Conservation (phyloP, 2,888 invertebrate species). For the Epistrophella euchroma region DNA sequence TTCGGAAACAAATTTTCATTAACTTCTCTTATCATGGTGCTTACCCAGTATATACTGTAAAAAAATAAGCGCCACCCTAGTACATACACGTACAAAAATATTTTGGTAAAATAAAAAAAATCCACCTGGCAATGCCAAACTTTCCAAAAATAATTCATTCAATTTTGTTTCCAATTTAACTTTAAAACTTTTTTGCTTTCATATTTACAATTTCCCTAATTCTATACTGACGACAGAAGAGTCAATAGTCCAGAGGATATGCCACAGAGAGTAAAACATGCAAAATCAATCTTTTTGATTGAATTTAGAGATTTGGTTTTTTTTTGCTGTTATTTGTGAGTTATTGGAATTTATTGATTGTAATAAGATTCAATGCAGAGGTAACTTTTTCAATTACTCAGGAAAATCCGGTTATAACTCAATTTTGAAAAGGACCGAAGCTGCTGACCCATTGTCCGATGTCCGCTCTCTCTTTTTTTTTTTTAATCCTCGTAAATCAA, state of each 20-base stretch:
- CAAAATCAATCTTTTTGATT: constrained; percentile 48
- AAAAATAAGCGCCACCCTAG: too few species aligned
- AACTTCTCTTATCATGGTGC: too few species aligned
- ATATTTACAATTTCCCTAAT: constrained; percentile 24
- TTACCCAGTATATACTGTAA: too few species aligned
- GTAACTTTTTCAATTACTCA: constrained; percentile 38
- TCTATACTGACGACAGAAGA: background rate
- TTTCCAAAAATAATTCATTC: constrained; percentile 16
- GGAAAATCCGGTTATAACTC: constrained; percentile 43
- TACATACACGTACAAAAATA: too few species aligned
- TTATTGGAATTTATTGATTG: constrained; percentile 19
- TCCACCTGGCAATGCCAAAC: constrained; percentile 11
- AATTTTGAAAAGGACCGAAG: background rate
- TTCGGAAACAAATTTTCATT: too few species aligned
- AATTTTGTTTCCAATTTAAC: constrained; percentile 40
- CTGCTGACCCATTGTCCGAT: background rate
- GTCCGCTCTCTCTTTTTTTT: background rate
- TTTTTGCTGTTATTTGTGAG: constrained; percentile 9
- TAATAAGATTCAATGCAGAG: constrained; percentile 15
- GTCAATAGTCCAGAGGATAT: background rate
- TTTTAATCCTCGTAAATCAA: background rate
- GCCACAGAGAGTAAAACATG: constrained; percentile 2
- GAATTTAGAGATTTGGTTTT: constrained; percentile 40
- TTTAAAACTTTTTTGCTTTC: constrained; percentile 20
- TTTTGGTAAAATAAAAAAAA: background rate